Base-by-base conservation (phyloP, 1,140 invertebrate species). In the Drosophila azteca region DNA sequence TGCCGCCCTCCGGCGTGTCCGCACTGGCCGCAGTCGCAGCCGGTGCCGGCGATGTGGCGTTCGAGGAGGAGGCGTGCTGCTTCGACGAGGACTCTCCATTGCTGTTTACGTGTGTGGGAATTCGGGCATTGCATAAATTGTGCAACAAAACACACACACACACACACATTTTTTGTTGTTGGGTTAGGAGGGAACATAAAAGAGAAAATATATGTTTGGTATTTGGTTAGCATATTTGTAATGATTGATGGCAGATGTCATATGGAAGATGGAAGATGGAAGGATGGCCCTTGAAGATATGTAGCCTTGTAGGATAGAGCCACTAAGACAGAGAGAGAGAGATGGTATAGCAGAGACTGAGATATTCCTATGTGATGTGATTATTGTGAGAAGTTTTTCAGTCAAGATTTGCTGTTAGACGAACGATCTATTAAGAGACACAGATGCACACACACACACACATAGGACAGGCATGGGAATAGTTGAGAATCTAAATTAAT, bases 151-250 rank as follows among this genome's bases (percentile, higher is more conserved):
- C 11, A 39, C 35, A 39, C 35, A 39, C 29, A 31, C n/a, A 39
- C 11, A 39, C 35, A 39, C 11, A 39, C 7, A 31, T 20, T 20
- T 9, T 68, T 72, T 71, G 39, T 52, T 59, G 52, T 77, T 59
- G 35, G 57, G 45, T 77, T 64, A 64, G 63, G 55, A 65, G 68
- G 46, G 53, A 83, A 83, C 75, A 83, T 78, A 83, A 78, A 90
- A 83, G 60, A 82, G 81, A 90, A 90, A 90, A 90, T 90, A 90
- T 90, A 85, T 85, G 63, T 90, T 77, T 90, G 81, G 78, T 89
- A 69, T 82, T 73, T 67, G 78, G 81, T 90, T 90, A 90, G 85
- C 78, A 81, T 81, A 73, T 65, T 79, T 62, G 60, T 76, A 85
- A 79, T 78, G 67, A 73, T 74, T 72, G 49, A 71, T 87, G 83